phyloP scores from a whole-genome alignment of 2,113 vertebrate species.

The Hoplias malabaricus region DNA sequence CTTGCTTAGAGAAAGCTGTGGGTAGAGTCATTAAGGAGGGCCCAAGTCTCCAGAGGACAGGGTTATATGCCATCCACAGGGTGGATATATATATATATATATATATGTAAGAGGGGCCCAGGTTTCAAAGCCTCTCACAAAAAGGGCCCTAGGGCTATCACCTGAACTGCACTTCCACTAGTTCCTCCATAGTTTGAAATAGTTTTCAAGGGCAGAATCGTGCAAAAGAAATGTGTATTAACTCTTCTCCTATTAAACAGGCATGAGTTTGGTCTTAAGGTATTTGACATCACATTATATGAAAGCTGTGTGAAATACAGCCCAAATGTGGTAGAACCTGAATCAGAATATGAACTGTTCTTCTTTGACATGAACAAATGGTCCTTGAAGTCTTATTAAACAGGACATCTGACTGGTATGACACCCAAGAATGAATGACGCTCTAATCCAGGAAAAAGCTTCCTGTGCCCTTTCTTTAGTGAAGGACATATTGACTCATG shows the following conservation, averaged over 20 bases:
- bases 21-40: no score
- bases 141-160: no score
- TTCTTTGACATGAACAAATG: neutral
- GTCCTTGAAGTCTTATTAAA: neutral
- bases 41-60: no score
- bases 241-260: neutral
- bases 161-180: no score
- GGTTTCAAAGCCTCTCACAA: no score
- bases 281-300: neutral
- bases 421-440: neutral
- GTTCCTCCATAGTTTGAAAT: no score
- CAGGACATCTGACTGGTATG: neutral
- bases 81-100: no score
- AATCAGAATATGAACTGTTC: neutral
- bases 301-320: neutral
- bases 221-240: neutral
- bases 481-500: neutral
- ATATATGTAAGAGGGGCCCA: no score
- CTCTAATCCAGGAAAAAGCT: neutral
- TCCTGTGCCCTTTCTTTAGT: neutral
- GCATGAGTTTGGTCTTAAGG: neutral
- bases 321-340: neutral
- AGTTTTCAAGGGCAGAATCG: neutral
- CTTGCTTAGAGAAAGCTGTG: no score
- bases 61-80: no score